These are phyloP conservation scores for Callinectes sapidus DNA, from an alignment of 2,888 invertebrate species.

Conservation along the genomic window DNA sequence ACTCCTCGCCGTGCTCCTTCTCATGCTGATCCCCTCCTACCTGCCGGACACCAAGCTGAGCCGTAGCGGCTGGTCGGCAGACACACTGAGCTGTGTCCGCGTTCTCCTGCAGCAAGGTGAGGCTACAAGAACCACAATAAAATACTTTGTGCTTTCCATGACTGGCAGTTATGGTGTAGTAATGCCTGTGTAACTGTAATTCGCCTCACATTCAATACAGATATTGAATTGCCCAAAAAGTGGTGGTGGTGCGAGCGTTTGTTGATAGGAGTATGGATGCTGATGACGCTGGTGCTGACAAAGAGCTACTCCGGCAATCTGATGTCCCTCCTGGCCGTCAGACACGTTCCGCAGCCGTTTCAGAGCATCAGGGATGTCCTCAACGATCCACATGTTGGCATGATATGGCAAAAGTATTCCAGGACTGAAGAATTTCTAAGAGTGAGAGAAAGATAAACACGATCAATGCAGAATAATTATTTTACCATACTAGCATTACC, in stretches of 20 bases:
- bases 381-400: neutral
- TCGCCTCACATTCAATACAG: neutral
- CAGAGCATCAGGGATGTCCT: conserved; percentile 38
- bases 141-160: neutral
- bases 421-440: neutral
- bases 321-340: conserved; percentile 55
- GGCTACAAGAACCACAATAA: neutral
- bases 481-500: neutral
- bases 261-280: conserved; percentile 47
- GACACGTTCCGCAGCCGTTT: conserved; percentile 38
- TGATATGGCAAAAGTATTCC: conserved; percentile 38
- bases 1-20: neutral
- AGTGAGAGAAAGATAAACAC: neutral
- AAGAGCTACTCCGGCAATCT: conserved; percentile 54
- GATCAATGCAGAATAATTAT: neutral
- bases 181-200: neutral
- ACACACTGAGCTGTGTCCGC: neutral
- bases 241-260: conserved; percentile 13
- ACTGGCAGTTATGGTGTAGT: neutral
- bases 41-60: neutral
- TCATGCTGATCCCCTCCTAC: neutral
- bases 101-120: neutral
- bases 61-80: neutral
- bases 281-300: conserved; percentile 49
- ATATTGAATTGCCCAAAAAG: neutral